Evolutionary conservation across 2,888 invertebrate genomes (phyloP), one percentile per base, ranked within the genome.

Genomic region (Agrotis exclamationis): DNA sequence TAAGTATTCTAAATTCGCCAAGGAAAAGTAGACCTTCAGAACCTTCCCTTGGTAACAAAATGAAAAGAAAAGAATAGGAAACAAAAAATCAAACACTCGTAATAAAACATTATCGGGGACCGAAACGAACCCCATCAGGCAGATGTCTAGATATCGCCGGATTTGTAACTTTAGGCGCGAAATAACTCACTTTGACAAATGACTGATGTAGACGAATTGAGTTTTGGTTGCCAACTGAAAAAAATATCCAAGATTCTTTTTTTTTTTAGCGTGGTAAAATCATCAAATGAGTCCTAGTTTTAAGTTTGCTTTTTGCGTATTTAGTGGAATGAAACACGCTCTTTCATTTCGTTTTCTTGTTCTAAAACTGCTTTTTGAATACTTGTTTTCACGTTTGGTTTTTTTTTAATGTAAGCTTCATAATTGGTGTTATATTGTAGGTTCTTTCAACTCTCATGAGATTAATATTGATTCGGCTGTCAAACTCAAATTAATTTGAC

Each of bases 111-210:
- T 77, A 65, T 76, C 59, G 47, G 33, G 20, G 51, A 9, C 33
- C 47, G 18, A 58, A 77, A 44, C 64, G 54, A 63, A 70, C 56
- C 51, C 72, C 63, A 69, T 69, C 69, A 59, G 64, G 28, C 62
- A 33, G 59, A 74, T 69, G 69, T 74, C 80, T 70, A 83, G 80
- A 77, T 82, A 74, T 72, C 70, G 47, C 39, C 47, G 70, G 74
- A 66, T 76, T 84, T 76, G 70, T 76, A 69, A 64, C 76, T 62
- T 13, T 78, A 76, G 79, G 82, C 80, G 83, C 44, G 79, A 84
- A 85, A 85, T 87, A 85, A 85, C 82, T 87, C 87, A 84, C 82
- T 85, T 82, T 87, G 87, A 88, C 87, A 87, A 87, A 88, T 88
- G 84, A 85, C 74, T 84, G 78, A 80, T 79, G 79, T 74, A 82